Conservation (phyloP, 2,888 invertebrate species). For the Bombyx huttoni region DNA sequence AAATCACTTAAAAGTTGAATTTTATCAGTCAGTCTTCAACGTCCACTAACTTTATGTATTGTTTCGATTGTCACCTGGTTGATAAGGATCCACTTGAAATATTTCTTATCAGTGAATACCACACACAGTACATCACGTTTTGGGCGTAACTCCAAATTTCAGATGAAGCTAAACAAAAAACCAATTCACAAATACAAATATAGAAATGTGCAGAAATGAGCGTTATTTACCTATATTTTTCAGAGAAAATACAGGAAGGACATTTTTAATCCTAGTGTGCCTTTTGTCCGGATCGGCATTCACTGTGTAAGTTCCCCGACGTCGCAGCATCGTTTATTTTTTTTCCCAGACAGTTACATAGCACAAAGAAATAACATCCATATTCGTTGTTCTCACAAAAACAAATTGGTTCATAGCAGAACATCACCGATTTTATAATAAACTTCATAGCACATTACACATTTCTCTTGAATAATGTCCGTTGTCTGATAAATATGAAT, state of each 20-base stretch:
- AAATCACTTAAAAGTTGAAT: too few species aligned
- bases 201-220: too few species aligned
- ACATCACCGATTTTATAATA: slow-evolving; percentile 5
- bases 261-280: slow-evolving; percentile 24
- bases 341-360: slow-evolving; percentile 6
- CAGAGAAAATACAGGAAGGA: background rate
- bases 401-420: background rate
- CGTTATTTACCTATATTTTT: background rate
- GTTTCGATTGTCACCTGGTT: background rate
- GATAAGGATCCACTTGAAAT: background rate
- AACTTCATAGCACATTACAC: slow-evolving; percentile 10
- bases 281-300: slow-evolving; percentile 42
- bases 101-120: background rate
- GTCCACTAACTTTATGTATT: background rate
- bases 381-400: slow-evolving; percentile 4
- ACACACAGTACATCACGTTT: background rate
- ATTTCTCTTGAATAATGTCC: slow-evolving; percentile 10
- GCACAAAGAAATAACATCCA: slow-evolving; percentile 3
- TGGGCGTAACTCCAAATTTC: background rate
- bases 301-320: slow-evolving; percentile 59
- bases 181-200: too few species aligned
- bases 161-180: background rate
- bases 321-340: slow-evolving; percentile 44
- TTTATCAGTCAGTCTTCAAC: background rate
- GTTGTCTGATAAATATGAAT: slow-evolving; percentile 9